A percentile compares a stretch with the other conserved stretches of the same genome.
These are phyloP conservation scores for Rana temporaria DNA, from an alignment of 2,113 vertebrate species.

Conservation along the genomic window DNA sequence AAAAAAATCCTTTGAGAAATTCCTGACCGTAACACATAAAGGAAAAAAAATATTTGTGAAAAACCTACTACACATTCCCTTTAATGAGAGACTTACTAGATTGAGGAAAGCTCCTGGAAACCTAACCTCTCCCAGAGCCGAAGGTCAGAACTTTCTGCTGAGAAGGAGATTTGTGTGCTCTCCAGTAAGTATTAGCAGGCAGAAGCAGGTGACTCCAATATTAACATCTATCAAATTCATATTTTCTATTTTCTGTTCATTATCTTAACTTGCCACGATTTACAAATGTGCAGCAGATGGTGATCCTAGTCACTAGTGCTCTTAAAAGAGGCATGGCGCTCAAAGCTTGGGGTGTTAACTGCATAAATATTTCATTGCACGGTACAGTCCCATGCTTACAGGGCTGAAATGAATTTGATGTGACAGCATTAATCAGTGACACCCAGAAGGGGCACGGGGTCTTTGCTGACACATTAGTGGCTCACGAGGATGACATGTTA, in stretches of 20 bases:
- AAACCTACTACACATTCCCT: not conserved
- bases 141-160: slow-evolving; percentile 32
- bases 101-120: slow-evolving; percentile 42
- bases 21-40: too few relatives aligned
- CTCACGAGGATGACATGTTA: slow-evolving; percentile 2
- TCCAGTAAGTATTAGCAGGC: not conserved
- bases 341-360: slow-evolving; percentile 54
- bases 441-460: slow-evolving; percentile 36
- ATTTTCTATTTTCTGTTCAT: not conserved
- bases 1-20: too few relatives aligned
- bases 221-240: slow-evolving; percentile 6
- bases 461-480: slow-evolving; percentile 8
- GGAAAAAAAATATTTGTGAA: too few relatives aligned
- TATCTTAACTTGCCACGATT: slow-evolving; percentile 10
- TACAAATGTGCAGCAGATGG: slow-evolving; percentile 46
- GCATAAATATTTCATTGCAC: slow-evolving; percentile 54
- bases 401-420: slow-evolving; percentile 33
- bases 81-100: slow-evolving; percentile 32
- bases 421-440: slow-evolving; percentile 50
- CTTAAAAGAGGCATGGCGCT: slow-evolving; percentile 45
- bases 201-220: not conserved
- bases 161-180: not conserved
- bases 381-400: slow-evolving; percentile 30
- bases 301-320: not conserved
- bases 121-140: not conserved